A percentile compares a stretch with the other conserved stretches of the same genome.
Conservation (phyloP, 1,140 invertebrate genomes). For the Drosophila virilis region DNA sequence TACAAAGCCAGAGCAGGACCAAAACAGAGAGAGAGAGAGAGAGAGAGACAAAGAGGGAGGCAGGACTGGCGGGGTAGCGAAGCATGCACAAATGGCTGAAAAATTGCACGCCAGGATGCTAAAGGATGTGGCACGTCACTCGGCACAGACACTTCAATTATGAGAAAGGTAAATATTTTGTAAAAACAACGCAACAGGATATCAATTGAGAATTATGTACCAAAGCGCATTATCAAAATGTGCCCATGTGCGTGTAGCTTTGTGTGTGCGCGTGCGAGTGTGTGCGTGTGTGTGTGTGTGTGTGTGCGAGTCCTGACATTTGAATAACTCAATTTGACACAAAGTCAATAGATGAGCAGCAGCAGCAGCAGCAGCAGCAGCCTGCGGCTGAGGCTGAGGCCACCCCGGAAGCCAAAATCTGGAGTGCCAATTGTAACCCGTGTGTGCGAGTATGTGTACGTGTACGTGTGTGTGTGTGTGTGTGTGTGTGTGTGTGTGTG, state of each 20-base stretch:
- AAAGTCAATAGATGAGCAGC: constrained; percentile 76
- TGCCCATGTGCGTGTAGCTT: constrained; percentile 49
- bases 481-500: background rate
- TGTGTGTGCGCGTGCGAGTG: constrained; percentile 18
- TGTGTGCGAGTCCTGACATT: constrained; percentile 44
- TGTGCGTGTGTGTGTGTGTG: constrained; percentile 22
- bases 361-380: constrained; percentile 27
- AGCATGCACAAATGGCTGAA: constrained; percentile 68
- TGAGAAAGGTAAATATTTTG: constrained; percentile 83
- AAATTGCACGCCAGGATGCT: constrained; percentile 60
- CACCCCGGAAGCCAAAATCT: constrained; percentile 71
- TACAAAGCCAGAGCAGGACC: background rate
- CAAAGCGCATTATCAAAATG: constrained; percentile 70
- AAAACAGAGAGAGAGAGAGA: constrained; percentile 6
- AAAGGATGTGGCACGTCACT: constrained; percentile 33
- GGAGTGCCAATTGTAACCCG: constrained; percentile 58
- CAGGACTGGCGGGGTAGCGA: background rate
- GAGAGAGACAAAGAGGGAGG: background rate
- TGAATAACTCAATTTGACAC: constrained; percentile 81
- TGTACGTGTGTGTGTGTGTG: background rate
- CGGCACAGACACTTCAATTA: constrained; percentile 75
- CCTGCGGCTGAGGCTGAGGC: constrained; percentile 45
- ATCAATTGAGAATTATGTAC: constrained; percentile 72
- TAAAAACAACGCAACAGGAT: constrained; percentile 84
- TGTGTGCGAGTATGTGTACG: background rate